Base-by-base conservation (phyloP, 2,113 vertebrate species). In the Fregetta grallaria region DNA sequence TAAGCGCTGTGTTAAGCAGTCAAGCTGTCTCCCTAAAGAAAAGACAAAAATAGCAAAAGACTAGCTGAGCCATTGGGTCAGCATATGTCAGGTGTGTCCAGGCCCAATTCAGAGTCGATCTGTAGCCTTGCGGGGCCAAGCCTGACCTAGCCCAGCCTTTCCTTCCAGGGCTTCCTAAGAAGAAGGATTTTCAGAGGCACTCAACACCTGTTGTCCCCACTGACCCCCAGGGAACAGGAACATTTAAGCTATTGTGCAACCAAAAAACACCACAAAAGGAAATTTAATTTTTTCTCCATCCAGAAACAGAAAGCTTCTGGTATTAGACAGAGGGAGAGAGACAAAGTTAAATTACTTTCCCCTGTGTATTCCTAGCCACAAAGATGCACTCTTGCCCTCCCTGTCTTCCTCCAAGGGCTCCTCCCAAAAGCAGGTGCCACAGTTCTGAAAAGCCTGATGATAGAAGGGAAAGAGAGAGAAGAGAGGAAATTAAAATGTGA, bases 41-140 rank as follows among this genome's bases (percentile, higher is more conserved):
- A 96, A 92, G 97, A 94, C 81, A 86, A 94, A 97, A 96, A 97
- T 97, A 97, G 96, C 92, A 92, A 91, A 91, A 95, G 91, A 94
- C 87, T 95, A 92, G 91, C 94, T 97, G 95, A 97, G 97, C 93
- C 91, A 94, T 55, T 55, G 87, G 71, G 62, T 50, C 13, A 9
- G 91, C 96, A 95, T 97, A 96, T 97, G 95, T 92, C 93, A 96
- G 89, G 94, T 96, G 78, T 7, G 2, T 81, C 78, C 77, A 89
- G 74, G 85, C 70, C 94, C 84, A 79, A 13, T 42, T 86, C 68
- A 73, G 88, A 68, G 44, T 26, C 0, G 0, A 77, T 40, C 38
- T 70, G 55, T 40, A 83, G 67, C 77, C 61, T 7, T 67, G 47
- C 15, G 6, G 42, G 59, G 78, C 67, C 65, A 80, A 91, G 42